Evolutionary conservation across 2,888 invertebrate species (phyloP), one percentile per base, ranked within the genome.

Genomic region (Dicranocentrus wangi): DNA sequence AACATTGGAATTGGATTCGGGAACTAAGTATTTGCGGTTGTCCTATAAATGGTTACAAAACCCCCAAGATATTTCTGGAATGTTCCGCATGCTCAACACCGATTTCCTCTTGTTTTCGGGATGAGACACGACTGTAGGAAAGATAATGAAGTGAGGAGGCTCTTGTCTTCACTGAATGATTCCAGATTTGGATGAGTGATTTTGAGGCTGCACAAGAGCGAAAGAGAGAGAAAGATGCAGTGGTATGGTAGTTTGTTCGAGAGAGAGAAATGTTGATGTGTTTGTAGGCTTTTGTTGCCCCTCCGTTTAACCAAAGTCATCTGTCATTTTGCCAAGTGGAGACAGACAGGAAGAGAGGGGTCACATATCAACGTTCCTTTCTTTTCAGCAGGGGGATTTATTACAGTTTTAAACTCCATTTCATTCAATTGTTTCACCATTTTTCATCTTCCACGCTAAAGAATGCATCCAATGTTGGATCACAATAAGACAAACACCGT

Each of bases 321-420:
- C 66, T 25, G 66, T 75, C 75, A 66, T 66, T 55, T 47, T 66
- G 27, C 53, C 32, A 75, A 66, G 75, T 75, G 55, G 75, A 75
- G 75, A 66, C 75, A 75, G 58, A 65, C 65, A 55, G 19, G 25
- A 43, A 66, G 21, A 21, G n/a, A 47, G 61, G 73, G 75, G 55
- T 75, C 75, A 42, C 17, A 47, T 7, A 47, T 47, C 10, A n/a
- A 55, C 19, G 7, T 55, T 55, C 55, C n/a, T 5, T 28, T 28
- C 17, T 61, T 28, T 61, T 61, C 39, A n/a, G 1, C 28, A 32
- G 32, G 5, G n/a, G 61, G 32, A 61, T 61, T 61, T 61, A 61
- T 61, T 61, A 28, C 32, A 28, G 51, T 61, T 61, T 55, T 61
- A 61, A 61, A 61, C 32, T 10, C 19, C 32, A 17, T 28, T 17